phyloP scores from a whole-genome alignment of 2,888 invertebrate species.

The Bellardia pandia region DNA sequence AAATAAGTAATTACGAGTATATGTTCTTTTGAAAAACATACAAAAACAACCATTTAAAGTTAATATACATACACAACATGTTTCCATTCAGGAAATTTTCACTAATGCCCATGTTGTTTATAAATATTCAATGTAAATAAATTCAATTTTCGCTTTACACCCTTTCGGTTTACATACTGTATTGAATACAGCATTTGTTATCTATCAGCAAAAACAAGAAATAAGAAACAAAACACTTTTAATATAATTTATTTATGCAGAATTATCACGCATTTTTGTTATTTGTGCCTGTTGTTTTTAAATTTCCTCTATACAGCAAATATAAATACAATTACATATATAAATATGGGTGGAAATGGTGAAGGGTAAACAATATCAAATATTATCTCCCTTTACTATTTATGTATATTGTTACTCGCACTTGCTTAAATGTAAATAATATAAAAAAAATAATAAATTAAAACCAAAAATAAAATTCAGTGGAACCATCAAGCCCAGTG shows the following conservation, averaged over 20 bases:
- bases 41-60: too few relatives aligned
- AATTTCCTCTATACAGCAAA: not conserved
- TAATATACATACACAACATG: too few relatives aligned
- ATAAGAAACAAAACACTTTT: not conserved
- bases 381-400: not conserved
- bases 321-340: not conserved
- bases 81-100: too few relatives aligned
- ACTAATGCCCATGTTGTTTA: too few relatives aligned
- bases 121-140: too few relatives aligned
- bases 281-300: not conserved
- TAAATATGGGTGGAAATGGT: not conserved
- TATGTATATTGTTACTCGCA: not conserved
- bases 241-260: slow-evolving; percentile 33
- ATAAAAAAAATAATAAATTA: slow-evolving; percentile 16
- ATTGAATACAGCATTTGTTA: not conserved
- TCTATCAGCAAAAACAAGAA: slow-evolving; percentile 1
- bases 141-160: too few relatives aligned
- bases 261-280: not conserved
- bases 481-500: not conserved
- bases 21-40: too few relatives aligned
- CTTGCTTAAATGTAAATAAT: not conserved
- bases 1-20: too few relatives aligned
- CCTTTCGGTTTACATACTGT: too few relatives aligned
- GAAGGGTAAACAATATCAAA: not conserved
- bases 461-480: not conserved